Percentiles rank a stretch among this genome's conserved stretches.
phyloP scores from a whole-genome alignment of 2,888 invertebrate species.

The Trilocha varians region DNA sequence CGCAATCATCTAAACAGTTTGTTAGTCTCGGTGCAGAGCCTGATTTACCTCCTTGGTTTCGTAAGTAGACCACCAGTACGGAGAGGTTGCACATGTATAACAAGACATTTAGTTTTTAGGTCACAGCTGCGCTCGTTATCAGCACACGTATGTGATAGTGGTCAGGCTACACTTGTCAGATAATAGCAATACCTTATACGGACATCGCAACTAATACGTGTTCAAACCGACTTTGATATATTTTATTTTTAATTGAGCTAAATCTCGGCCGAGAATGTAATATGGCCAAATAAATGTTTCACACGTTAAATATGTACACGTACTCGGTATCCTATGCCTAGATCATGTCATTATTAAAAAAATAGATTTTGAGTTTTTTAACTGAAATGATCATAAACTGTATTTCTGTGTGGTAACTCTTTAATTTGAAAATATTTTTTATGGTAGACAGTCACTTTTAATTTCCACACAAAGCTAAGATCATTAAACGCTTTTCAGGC shows the following conservation, averaged over 20 bases:
- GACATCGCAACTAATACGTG: conserved; percentile 13
- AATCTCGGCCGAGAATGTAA: not conserved
- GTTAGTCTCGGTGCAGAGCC: not conserved
- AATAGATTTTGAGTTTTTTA: too few species aligned
- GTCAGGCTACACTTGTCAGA: conserved; percentile 28
- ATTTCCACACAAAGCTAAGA: too few species aligned
- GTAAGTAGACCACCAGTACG: conserved; percentile 11
- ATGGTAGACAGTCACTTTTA: too few species aligned
- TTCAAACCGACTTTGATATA: conserved; percentile 1
- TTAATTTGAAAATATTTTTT: too few species aligned
- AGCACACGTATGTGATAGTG: conserved; percentile 40
- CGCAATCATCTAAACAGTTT: not conserved
- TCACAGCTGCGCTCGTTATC: conserved; percentile 64
- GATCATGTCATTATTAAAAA: too few species aligned
- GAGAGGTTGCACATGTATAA: conserved; percentile 18
- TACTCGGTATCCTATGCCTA: too few species aligned
- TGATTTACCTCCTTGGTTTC: conserved; percentile 8
- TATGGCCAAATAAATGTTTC: too few species aligned
- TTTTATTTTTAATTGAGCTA: conserved; percentile 3
- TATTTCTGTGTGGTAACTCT: too few species aligned
- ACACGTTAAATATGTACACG: too few species aligned
- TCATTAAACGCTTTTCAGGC: too few species aligned
- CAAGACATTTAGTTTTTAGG: conserved; percentile 46
- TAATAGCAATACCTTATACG: conserved; percentile 35
- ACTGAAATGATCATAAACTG: too few species aligned